phyloP scores from a whole-genome alignment of 2,113 vertebrate species.

The Rattus rattus region DNA sequence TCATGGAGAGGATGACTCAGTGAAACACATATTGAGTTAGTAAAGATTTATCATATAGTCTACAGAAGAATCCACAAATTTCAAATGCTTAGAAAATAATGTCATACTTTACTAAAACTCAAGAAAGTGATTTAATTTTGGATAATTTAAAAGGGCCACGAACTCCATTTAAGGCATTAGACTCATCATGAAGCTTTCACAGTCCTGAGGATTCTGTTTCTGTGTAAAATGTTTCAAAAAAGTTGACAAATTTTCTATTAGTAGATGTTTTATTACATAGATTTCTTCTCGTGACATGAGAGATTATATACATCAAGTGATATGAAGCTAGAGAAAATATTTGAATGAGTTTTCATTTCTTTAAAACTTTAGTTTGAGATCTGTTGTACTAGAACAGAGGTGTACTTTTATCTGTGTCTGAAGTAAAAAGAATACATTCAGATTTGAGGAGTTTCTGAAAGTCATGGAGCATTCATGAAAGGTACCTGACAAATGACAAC shows the following conservation, averaged over 20 bases:
- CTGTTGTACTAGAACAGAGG: neutral
- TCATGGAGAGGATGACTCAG: neutral
- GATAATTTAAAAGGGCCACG: neutral
- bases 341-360: neutral
- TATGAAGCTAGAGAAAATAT: neutral
- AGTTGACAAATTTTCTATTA: neutral
- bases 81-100: constrained; percentile 21
- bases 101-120: neutral
- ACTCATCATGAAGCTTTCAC: neutral
- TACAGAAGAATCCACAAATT: neutral
- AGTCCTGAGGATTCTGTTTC: neutral
- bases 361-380: neutral
- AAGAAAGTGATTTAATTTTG: neutral
- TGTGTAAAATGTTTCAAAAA: neutral
- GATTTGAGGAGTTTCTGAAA: constrained; percentile 21
- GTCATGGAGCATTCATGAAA: neutral
- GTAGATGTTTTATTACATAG: neutral
- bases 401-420: neutral
- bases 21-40: constrained; percentile 11
- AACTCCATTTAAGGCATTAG: neutral
- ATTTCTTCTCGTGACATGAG: neutral
- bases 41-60: neutral
- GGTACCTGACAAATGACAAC: constrained; percentile 4
- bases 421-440: neutral
- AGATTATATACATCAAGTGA: neutral